Evolutionary conservation across 64 coral and sea anemone species (phyloP).

Genomic region (Montipora foliosa): DNA sequence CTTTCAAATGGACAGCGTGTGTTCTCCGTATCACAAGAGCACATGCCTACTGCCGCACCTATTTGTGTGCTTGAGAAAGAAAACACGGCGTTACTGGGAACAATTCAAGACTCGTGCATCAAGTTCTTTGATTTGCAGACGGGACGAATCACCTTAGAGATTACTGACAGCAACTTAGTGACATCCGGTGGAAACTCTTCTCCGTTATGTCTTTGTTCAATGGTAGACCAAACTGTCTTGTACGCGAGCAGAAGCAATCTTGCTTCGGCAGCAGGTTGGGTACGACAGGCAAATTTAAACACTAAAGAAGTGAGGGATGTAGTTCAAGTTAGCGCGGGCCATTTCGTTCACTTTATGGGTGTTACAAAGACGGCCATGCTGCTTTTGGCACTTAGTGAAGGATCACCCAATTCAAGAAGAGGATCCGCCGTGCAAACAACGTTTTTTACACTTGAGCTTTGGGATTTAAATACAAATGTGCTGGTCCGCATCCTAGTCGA

Average conservation of each 20-base stretch:
- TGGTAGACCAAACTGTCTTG: constrained; percentile 1
- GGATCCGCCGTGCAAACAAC: constrained; percentile 29
- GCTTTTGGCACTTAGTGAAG: constrained; percentile 47
- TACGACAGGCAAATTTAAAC: constrained; percentile 14
- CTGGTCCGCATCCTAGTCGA: constrained; percentile 45
- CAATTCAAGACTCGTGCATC: constrained; percentile 37
- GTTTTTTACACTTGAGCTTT: constrained; percentile 61
- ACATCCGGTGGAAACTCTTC: not conserved
- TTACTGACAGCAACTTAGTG: constrained; percentile 30
- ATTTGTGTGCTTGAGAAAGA: constrained; percentile 17
- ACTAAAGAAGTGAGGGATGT: not conserved
- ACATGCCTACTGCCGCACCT: constrained; percentile 9
- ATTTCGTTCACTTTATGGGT: constrained; percentile 51
- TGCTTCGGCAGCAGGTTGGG: not conserved
- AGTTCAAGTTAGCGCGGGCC: not conserved
- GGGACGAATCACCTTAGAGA: constrained; percentile 44
- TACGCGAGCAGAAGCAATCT: not conserved
- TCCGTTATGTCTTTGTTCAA: not conserved
- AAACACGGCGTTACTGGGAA: constrained; percentile 8
- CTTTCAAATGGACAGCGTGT: constrained; percentile 83
- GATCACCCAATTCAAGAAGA: constrained; percentile 27
- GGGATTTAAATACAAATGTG: constrained; percentile 37
- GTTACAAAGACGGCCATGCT: constrained; percentile 29
- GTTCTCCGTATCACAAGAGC: constrained; percentile 44
- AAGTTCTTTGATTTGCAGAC: constrained; percentile 67